Evolutionary conservation across 2,797 vertebrate species (phyloP), one percentile per base, ranked within the genome.

Genomic region (Macrochelys suwanniensis): DNA sequence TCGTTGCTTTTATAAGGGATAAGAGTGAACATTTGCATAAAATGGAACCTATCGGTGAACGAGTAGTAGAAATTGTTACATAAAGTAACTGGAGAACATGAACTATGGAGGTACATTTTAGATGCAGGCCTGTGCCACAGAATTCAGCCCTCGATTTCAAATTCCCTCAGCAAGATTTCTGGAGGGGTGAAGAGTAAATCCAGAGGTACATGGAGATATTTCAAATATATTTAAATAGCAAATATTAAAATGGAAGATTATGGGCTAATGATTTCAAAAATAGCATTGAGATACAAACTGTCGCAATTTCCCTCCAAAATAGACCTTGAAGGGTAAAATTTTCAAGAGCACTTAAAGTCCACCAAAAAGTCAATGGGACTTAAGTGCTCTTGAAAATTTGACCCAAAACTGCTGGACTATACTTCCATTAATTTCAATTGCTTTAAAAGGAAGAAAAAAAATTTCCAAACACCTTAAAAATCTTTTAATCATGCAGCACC

Each of bases 351-450:
- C 12, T 82, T 33, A n/a, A 80, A 21, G 45, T 80, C 23, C 13
- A 68, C 19, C 16, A 37, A 37, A 11, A 2, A 16, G 23, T 2
- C 50, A 61, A 3, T 0, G 0, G 1, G 21, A 61, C 3, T 28
- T 37, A 42, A 49, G 94, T 90, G 53, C 5, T 51, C 81, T 57
- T 42, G 16, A 68, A 15, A 92, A 92, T 26, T 28, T 45, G 28
- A 86, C 5, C 51, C 1, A 1, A 90, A 82, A 91, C 13, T 90
- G 4, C 68, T 3, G 19, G 9, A 49, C 8, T 26, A 78, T 59
- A 93, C 71, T 1, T 11, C 8, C 61, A 87, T 80, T 42, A 79
- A 84, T 61, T 53, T 88, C 84, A 92, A 68, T 7, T 28, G 78
- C 26, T 74, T 74, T 74, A 45, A 42, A 45, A 74, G 45, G 19